Conservation (phyloP, 2,113 vertebrate genomes). For the Tyrannus savana region DNA sequence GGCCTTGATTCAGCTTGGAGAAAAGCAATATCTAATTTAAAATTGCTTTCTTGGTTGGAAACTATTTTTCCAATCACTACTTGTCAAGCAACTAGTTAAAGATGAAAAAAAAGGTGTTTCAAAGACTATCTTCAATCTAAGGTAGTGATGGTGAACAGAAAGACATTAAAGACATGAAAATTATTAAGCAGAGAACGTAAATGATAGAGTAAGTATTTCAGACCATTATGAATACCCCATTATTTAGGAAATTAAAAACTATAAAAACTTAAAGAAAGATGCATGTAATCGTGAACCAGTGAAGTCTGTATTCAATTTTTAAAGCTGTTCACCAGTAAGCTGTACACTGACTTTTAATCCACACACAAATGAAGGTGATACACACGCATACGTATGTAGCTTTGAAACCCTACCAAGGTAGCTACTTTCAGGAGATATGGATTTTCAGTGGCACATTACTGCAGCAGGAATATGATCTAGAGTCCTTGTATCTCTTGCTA, state of each 20-base stretch:
- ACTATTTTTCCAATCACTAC: neutral
- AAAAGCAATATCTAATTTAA: neutral
- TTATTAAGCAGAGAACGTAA: constrained; percentile 44
- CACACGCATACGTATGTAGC: neutral
- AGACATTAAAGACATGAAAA: constrained; percentile 36
- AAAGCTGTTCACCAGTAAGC: neutral
- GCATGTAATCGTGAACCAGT: neutral
- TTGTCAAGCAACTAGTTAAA: constrained; percentile 32
- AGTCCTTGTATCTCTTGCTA: neutral
- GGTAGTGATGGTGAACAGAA: constrained; percentile 24
- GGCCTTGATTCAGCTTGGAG: neutral
- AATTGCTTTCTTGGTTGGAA: neutral
- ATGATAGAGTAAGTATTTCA: constrained; percentile 50
- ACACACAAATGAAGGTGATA: neutral
- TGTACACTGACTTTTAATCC: neutral
- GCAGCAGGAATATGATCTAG: neutral
- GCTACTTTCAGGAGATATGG: neutral
- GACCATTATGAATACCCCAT: constrained; percentile 26
- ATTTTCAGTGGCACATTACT: neutral
- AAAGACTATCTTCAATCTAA: constrained; percentile 21
- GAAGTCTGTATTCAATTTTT: neutral
- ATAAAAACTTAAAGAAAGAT: neutral
- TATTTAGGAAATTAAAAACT: constrained; percentile 52
- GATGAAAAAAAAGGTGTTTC: neutral
- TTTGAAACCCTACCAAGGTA: neutral